phyloP scores from a whole-genome alignment of 2,888 invertebrate genomes.

The Malthinus seriepunctatus region DNA sequence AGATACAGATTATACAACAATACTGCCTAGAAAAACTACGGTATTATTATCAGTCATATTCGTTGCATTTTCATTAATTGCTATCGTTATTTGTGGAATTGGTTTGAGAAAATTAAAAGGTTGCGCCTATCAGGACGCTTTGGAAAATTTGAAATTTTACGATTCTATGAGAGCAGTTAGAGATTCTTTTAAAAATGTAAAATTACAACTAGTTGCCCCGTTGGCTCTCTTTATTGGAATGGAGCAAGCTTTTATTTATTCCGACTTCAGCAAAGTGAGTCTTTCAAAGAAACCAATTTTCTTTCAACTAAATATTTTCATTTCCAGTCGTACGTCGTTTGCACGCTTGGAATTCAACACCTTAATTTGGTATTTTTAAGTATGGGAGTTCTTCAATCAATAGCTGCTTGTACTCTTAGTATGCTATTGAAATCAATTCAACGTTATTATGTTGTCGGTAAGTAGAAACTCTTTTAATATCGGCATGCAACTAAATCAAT shows the following conservation, averaged over 20 bases:
- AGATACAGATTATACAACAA: constrained; percentile 32
- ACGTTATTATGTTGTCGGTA: constrained; percentile 73
- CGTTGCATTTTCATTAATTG: constrained; percentile 54
- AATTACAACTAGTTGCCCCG: constrained; percentile 72
- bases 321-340: constrained; percentile 78
- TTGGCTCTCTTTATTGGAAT: constrained; percentile 80
- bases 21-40: constrained; percentile 49
- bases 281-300: not conserved
- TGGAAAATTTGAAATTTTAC: constrained; percentile 53
- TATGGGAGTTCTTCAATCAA: constrained; percentile 73
- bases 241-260: constrained; percentile 83
- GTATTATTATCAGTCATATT: constrained; percentile 52
- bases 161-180: constrained; percentile 57
- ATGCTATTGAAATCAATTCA: constrained; percentile 77
- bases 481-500: too few species aligned
- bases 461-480: constrained; percentile 39
- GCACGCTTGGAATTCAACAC: constrained; percentile 75
- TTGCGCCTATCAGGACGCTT: constrained; percentile 60
- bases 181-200: constrained; percentile 63
- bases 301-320: constrained; percentile 9
- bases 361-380: constrained; percentile 75
- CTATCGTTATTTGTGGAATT: constrained; percentile 54
- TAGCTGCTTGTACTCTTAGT: constrained; percentile 79
- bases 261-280: constrained; percentile 76
- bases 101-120: constrained; percentile 60